Base-by-base conservation (phyloP, 2,888 invertebrate species). In the Cryptosula pallasiana region DNA sequence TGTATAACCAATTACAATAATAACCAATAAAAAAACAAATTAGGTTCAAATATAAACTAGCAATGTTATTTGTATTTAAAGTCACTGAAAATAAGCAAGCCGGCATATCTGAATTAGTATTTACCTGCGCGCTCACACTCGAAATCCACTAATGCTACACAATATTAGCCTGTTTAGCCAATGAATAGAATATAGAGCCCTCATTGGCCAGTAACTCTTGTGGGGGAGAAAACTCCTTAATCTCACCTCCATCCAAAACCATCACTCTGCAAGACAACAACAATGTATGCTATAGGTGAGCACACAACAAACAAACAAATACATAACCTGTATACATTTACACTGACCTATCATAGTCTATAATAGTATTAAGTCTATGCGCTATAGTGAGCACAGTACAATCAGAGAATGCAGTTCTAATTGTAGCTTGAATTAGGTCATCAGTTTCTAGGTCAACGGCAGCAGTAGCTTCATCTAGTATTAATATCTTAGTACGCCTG, bases 361-460 rank as follows among this genome's bases (percentile, higher is more conserved):
- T 89, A 78, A 95, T 94, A 32, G 95, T 95, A 85, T 95, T 94
- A 75, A 95, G 88, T 25, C 95, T 89, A 87, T 95, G 95, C 54
- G 95, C 95, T 82, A 95, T 95, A 0, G 94, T 95, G 32, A 95
- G 88, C 71, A 95, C 91, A 2, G 95, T 95, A 85, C 93, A 93
- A 74, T 91, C 89, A 74, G 88, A 89, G 84, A 95, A 95, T 84
- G 95, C 79, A 32, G 77, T 78, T n/a, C 81, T 74, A 55, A 84
- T 84, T 16, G 83, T 83, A 63, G 77, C 74, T 75, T 83, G 83
- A 71, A 84, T 84, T 27, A 81, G 78, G 72, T 82, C 81, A 75
- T 84, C 83, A 13, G 83, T 84, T 75, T 83, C 82, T 45, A 82
- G 77, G 71, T 84, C 83, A 3, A 84, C 81, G 23, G 83, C 82